Percentiles rank a stretch among this genome's conserved stretches.
Evolutionary conservation across 2,113 vertebrate genomes (phyloP).

Genomic region (Mystacornis crossleyi): DNA sequence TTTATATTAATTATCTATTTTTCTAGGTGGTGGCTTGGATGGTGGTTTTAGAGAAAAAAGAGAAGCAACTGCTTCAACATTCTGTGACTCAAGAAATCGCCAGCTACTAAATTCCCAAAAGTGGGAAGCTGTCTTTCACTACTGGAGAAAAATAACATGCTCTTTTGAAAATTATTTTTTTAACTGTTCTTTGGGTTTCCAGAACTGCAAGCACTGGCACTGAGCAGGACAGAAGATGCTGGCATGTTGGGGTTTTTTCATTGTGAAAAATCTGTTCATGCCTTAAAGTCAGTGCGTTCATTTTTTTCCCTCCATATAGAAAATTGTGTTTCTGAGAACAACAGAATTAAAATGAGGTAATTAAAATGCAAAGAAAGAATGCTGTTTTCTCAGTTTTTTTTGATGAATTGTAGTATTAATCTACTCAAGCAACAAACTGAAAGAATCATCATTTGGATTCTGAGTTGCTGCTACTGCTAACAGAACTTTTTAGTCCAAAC

Average conservation of each 20-base stretch:
- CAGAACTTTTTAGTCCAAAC: constrained; percentile 40
- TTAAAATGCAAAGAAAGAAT: constrained; percentile 39
- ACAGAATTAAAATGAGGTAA: background rate
- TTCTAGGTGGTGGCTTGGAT: background rate
- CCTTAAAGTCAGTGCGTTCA: background rate
- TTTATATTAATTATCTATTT: background rate
- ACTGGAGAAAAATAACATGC: background rate
- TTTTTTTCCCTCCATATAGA: background rate
- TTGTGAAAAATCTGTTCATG: background rate
- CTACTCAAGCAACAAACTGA: constrained; percentile 40
- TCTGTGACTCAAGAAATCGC: background rate
- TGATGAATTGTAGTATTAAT: constrained; percentile 38
- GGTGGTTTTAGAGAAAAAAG: background rate
- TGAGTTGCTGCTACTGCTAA: constrained; percentile 43
- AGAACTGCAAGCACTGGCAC: background rate
- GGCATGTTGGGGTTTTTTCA: fast-evolving
- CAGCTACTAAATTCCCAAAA: background rate
- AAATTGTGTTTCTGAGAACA: background rate
- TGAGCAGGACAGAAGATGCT: background rate
- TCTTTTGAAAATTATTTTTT: background rate
- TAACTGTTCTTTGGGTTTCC: background rate
- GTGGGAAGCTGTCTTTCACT: background rate
- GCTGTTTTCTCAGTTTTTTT: background rate
- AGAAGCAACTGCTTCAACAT: background rate
- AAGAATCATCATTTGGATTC: constrained; percentile 51